These are phyloP conservation scores for Colossoma macropomum DNA, from an alignment of 2,113 vertebrate species.

Conservation along the genomic window DNA sequence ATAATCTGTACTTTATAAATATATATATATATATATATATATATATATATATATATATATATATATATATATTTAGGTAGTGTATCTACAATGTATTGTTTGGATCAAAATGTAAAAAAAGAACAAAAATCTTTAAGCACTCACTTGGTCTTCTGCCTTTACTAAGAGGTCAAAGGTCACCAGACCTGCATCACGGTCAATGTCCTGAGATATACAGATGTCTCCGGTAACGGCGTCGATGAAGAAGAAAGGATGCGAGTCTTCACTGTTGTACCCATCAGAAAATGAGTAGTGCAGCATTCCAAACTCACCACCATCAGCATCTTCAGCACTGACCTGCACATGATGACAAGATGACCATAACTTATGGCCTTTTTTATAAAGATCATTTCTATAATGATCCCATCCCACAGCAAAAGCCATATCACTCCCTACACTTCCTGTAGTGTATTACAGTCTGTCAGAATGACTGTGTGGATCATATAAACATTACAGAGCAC, in stretches of 20 bases:
- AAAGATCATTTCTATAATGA: too few species aligned
- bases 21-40: too few species aligned
- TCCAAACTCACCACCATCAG: slow-evolving; percentile 83
- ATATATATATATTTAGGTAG: neutral
- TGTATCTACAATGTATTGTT: too few species aligned
- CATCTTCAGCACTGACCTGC: slow-evolving; percentile 88
- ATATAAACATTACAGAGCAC: neutral
- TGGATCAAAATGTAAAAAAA: too few species aligned
- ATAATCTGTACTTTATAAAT: too few species aligned
- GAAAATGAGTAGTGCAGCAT: slow-evolving; percentile 84
- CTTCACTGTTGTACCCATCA: slow-evolving; percentile 81
- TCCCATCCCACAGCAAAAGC: too few species aligned
- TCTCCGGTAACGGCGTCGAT: slow-evolving; percentile 80
- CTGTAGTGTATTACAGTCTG: neutral
- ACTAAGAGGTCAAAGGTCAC: slow-evolving; percentile 84
- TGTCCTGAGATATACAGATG: slow-evolving; percentile 86
- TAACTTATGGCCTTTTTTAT: neutral
- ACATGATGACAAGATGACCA: slow-evolving; percentile 3
- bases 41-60: too few species aligned
- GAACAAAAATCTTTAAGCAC: neutral
- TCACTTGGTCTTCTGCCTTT: slow-evolving; percentile 89
- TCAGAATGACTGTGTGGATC: neutral
- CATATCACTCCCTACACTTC: neutral
- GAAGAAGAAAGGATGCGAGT: slow-evolving; percentile 81
- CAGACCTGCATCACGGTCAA: slow-evolving; percentile 85